Conservation (phyloP, 2,113 vertebrate species). For the Edolisoma coerulescens region DNA sequence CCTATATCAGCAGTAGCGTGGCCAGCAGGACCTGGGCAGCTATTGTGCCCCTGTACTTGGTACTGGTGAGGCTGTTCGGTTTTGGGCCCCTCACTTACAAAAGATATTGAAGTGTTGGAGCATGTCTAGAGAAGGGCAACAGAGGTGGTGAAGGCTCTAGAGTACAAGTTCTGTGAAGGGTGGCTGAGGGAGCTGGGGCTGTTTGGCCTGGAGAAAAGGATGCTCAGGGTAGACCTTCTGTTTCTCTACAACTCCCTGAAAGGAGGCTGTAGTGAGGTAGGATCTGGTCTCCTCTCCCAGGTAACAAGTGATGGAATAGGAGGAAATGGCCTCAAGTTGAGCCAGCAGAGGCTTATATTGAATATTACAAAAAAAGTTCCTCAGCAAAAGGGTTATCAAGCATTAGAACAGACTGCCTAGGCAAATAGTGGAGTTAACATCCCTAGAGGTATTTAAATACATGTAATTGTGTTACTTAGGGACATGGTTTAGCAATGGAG, state of each 20-base stretch:
- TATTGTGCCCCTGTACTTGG: fast-evolving
- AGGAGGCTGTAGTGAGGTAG: background rate
- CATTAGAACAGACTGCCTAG: background rate
- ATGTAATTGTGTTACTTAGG: background rate
- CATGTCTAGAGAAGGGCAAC: background rate
- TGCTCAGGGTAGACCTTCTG: background rate
- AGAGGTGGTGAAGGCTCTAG: background rate
- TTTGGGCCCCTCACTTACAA: background rate
- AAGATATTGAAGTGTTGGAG: background rate
- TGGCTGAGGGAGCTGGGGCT: background rate
- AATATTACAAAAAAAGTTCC: background rate
- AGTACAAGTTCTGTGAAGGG: background rate
- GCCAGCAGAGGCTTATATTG: background rate
- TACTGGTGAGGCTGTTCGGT: background rate
- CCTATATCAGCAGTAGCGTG: background rate
- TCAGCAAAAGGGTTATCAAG: background rate
- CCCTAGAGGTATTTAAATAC: background rate
- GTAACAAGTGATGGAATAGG: background rate
- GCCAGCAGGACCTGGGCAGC: background rate
- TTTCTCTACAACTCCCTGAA: background rate
- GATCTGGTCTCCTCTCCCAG: background rate
- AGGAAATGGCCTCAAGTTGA: background rate
- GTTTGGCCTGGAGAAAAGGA: background rate
- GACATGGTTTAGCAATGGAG: background rate
- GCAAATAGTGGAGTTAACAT: background rate